Conservation (phyloP, 2,888 invertebrate genomes). For the Ceriagrion tenellum region DNA sequence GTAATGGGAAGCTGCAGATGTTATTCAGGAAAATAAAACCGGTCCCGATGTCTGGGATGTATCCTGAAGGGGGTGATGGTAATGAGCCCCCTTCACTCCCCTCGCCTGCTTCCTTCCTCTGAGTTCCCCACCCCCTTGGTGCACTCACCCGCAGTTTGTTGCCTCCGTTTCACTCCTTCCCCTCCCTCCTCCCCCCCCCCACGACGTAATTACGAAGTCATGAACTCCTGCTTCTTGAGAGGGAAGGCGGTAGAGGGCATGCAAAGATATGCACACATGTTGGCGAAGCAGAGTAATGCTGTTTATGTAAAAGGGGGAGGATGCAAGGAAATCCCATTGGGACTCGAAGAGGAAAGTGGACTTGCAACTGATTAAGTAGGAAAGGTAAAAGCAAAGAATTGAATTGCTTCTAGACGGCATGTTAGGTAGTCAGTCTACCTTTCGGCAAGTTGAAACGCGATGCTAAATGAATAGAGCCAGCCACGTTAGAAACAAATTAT, state of each 20-base stretch:
- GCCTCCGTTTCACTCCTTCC: neutral
- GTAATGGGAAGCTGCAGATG: slow-evolving; percentile 57
- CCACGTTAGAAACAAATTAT: too few relatives aligned
- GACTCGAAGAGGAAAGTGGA: neutral
- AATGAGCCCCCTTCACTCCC: neutral
- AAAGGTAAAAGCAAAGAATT: neutral
- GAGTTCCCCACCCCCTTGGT: neutral
- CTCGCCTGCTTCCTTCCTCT: neutral
- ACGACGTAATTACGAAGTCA: slow-evolving; percentile 31
- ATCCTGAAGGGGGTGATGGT: neutral
- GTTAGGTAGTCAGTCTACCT: too few relatives aligned
- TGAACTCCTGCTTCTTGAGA: slow-evolving; percentile 25
- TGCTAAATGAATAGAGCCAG: too few relatives aligned
- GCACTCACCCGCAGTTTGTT: neutral
- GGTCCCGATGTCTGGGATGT: slow-evolving; percentile 28
- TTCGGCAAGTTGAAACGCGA: too few relatives aligned
- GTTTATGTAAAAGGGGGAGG: neutral
- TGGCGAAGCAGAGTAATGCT: neutral
- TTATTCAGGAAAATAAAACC: slow-evolving; percentile 53
- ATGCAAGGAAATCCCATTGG: too few relatives aligned
- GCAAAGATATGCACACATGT: neutral
- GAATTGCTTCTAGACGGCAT: neutral
- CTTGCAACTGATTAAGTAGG: neutral
- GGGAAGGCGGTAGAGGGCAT: neutral
- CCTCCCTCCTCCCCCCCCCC: neutral